Evolutionary conservation across 2,888 invertebrate species (phyloP), one percentile per base, ranked within the genome.

Genomic region (Lypha dubia): DNA sequence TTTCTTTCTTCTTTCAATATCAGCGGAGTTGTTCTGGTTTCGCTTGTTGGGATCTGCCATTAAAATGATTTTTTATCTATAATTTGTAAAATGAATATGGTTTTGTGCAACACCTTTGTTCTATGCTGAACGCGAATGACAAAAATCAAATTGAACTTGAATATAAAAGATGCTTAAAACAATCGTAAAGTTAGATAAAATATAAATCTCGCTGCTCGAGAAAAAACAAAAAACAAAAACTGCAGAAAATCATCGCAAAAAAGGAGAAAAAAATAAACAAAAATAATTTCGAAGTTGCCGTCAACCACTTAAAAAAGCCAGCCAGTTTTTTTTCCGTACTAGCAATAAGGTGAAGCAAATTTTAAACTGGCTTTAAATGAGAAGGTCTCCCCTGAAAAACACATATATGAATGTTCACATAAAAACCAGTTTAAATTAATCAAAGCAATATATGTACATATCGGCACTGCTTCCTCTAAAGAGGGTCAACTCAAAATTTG

Each of bases 101-200:
- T 56, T 76, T 81, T 70, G 38, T 22, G 38, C 60, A 81, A 67
- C 68, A 68, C 67, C 22, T 56, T 68, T 24, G 49, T 44, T 65
- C 53, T 22, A 60, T 15, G 35, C 51, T 62, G 11, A 68, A 49
- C 24, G 41, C 51, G 38, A 44, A 13, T 62, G 38, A 44, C 20
- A 28, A 44, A 65, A 73, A 24, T 6, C 13, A 51, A 74, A 74
- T 7, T 71, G 63, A 82, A 76, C 81, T 76, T 75, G 81, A 75
- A 70, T 76, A 38, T 51, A 53, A 15, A 53, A 75, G 60, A 35
- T 46, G 7, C 13, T 24, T 46, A 13, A 53, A 51, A 32, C 3
- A 56, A 60, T 35, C 49, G 8, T 24, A 28, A 77, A 20, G 20
- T 22, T 17, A 20, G 20, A 46, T 15, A 46, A 71, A 46, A 46